A percentile compares a stretch with the other conserved stretches of the same genome.
These are phyloP conservation scores for Aphyosemion australe DNA, from an alignment of 2,113 vertebrate species.

Conservation along the genomic window DNA sequence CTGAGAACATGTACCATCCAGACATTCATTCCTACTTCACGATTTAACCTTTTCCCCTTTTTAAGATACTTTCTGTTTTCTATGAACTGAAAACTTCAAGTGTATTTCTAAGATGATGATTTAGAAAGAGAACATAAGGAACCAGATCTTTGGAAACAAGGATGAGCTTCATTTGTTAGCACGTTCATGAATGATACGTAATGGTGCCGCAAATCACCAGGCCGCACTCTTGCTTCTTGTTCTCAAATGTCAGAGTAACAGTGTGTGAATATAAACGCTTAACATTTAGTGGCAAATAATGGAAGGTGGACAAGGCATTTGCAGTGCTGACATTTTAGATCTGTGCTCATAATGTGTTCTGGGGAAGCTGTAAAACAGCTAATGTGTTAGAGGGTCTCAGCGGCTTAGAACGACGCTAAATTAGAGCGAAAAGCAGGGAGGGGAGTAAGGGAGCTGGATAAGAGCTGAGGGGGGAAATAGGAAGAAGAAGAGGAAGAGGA, in stretches of 20 bases:
- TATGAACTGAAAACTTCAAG: conserved; percentile 24
- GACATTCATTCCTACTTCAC: no score
- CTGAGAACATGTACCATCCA: no score
- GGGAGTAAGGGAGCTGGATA: conserved; percentile 60
- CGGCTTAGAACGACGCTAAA: conserved; percentile 60
- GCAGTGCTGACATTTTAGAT: conserved; percentile 80
- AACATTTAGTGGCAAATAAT: conserved; percentile 74
- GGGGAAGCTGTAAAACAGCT: conserved; percentile 69
- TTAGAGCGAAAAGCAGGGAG: conserved; percentile 59
- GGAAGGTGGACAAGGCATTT: conserved; percentile 73
- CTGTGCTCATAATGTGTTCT: conserved; percentile 71
- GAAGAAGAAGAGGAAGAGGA: conserved; percentile 27
- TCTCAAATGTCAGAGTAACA: conserved; percentile 75
- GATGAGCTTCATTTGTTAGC: conserved; percentile 54
- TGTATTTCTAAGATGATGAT: conserved; percentile 27
- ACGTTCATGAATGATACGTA: conserved; percentile 60
- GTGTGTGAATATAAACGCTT: conserved; percentile 72
- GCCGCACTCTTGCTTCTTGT: conserved; percentile 33
- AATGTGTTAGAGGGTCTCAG: conserved; percentile 68
- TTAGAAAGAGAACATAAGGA: conserved; percentile 29
- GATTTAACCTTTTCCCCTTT: conserved; percentile 39
- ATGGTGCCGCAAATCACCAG: conserved; percentile 38
- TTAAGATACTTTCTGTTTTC: conserved; percentile 31
- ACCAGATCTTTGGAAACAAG: conserved; percentile 29
- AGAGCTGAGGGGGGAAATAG: conserved; percentile 25